Percentiles rank a stretch among this genome's conserved stretches.
These are phyloP conservation scores for Phymorhynchus buccinoides DNA, from an alignment of 1,140 invertebrate species.

Conservation along the genomic window DNA sequence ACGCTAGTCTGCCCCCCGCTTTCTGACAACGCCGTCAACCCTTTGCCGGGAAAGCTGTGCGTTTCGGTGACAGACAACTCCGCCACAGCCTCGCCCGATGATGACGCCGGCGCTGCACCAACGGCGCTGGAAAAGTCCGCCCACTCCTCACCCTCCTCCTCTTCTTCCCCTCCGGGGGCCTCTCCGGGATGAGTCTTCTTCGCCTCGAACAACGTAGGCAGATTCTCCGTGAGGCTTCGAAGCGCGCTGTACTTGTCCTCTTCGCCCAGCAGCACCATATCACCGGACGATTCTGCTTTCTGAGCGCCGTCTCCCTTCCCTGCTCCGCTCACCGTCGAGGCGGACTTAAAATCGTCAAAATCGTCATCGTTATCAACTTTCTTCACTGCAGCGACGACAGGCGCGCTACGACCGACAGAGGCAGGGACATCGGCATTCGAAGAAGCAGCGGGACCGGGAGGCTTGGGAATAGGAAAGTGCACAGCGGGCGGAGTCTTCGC, in stretches of 20 bases:
- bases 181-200: conserved; percentile 15
- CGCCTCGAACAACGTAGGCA: conserved; percentile 40
- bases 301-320: neutral
- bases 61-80: neutral
- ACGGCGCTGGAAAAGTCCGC: conserved; percentile 50
- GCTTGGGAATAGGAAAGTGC: neutral
- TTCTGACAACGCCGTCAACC: neutral
- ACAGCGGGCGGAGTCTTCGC: neutral
- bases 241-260: conserved; percentile 75
- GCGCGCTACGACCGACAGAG: neutral
- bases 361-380: neutral
- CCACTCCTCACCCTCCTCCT: conserved; percentile 49
- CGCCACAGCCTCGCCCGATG: neutral
- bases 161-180: neutral
- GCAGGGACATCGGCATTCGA: neutral
- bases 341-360: conserved; percentile 56
- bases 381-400: neutral
- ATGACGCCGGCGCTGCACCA: neutral
- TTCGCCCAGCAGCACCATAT: conserved; percentile 61
- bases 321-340: neutral
- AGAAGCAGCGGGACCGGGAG: neutral
- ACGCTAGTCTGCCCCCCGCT: neutral
- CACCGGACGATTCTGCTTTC: conserved; percentile 39
- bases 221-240: conserved; percentile 45
- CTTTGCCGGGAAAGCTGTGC: neutral